phyloP scores from a whole-genome alignment of 2,888 invertebrate genomes.

The Stenoptilia bipunctidactyla region DNA sequence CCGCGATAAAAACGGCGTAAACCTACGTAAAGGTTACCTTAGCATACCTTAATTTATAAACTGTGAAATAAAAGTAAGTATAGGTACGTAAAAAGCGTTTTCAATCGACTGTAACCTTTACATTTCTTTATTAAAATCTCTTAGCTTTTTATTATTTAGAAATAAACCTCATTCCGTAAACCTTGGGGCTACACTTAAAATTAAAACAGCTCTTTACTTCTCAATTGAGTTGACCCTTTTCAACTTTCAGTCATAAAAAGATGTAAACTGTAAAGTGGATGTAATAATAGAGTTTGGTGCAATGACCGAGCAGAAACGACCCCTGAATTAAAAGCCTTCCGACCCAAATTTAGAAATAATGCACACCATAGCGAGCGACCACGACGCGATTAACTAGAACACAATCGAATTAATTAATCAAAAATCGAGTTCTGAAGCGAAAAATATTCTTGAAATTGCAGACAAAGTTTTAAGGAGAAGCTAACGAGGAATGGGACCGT shows the following conservation, averaged over 20 bases:
- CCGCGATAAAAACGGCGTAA: no score
- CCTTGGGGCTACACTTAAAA: neutral
- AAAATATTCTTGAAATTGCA: constrained; percentile 55
- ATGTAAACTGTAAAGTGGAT: constrained; percentile 33
- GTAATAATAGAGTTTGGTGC: constrained; percentile 51
- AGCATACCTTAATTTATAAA: no score
- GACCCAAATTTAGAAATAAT: constrained; percentile 58
- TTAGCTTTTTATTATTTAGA: no score
- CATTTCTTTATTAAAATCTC: no score
- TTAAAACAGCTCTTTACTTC: neutral
- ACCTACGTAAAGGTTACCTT: no score
- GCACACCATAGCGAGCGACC: constrained; percentile 42
- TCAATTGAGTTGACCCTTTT: neutral
- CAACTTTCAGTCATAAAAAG: neutral
- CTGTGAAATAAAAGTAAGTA: no score
- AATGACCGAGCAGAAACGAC: constrained; percentile 55
- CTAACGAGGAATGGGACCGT: constrained; percentile 59
- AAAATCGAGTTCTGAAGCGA: constrained; percentile 53
- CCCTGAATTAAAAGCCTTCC: constrained; percentile 30
- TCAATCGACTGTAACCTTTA: no score
- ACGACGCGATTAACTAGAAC: constrained; percentile 51
- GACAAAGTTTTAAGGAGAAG: constrained; percentile 63
- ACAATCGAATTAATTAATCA: constrained; percentile 71
- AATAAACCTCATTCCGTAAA: constrained; percentile 15
- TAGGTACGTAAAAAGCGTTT: no score